Base-by-base conservation (phyloP, 2,113 vertebrate genomes). In the Alethe diademata region DNA sequence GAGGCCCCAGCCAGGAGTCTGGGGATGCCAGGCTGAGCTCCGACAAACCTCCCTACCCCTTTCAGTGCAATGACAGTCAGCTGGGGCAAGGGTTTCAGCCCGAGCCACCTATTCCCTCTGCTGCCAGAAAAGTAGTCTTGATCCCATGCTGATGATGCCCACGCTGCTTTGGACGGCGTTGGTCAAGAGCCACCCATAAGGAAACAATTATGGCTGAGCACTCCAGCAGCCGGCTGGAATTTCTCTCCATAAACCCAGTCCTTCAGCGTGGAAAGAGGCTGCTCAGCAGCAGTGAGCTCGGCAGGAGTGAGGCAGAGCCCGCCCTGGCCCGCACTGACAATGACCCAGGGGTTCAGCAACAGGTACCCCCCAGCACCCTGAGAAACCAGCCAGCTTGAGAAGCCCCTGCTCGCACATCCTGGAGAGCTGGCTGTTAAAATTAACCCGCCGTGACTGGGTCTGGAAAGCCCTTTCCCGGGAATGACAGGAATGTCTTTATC, bases 401-500 rank as follows among this genome's bases (percentile, higher is more conserved):
- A 90, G 33, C 19, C 24, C 33, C 11, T 0, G 5, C 35, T 62
- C 5, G 0, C 18, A 70, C 53, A 31, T 64, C 61, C 69, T 8
- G 23, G 33, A 83, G 75, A 82, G 42, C 1, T 23, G 60, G 51
- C 83, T 88, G 88, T 94, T 86, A 80, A 86, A 90, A 74, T 86
- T 80, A 96, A 84, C 88, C 92, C 14, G 2, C 92, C 43, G 4
- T 83, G 94, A 92, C 72, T 12, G 64, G 72, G 35, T 67, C 81
- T 93, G 94, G 92, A 91, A 94, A 90, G 60, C 36, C 76, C 76
- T 89, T 84, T 88, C 75, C 88, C 23, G 72, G 95, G 94, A 95
- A 96, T 95, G 96, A 93, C 72, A 97, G 86, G 95, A 96, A 95
- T 93, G 94, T 91, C 83, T 93, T 95, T 92, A 95, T 96, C 76